Evolutionary conservation across 2,888 invertebrate genomes (phyloP).

Genomic region (Cryptus viduatorius): DNA sequence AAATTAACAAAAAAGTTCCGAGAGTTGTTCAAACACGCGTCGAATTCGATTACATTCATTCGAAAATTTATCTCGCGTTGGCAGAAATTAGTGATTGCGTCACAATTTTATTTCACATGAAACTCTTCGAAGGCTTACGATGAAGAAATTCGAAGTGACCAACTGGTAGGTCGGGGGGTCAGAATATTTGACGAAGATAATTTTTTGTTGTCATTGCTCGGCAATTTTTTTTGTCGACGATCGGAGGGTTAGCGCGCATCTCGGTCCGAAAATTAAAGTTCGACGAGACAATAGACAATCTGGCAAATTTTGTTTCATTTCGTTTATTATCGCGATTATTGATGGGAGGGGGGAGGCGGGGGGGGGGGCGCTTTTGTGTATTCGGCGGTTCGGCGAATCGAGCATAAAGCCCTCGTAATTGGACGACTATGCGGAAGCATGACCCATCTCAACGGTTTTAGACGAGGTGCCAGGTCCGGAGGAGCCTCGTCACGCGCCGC

Average conservation of each 20-base stretch:
- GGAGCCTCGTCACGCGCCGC: constrained; percentile 52
- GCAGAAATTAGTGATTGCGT: neutral
- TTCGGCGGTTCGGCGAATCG: constrained; percentile 51
- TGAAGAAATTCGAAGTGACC: constrained; percentile 5
- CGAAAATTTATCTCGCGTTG: neutral
- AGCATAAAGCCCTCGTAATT: constrained; percentile 69
- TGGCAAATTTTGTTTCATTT: neutral
- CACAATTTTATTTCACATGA: neutral
- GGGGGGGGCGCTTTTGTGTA: neutral
- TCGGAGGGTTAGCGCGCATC: neutral
- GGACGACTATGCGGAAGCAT: constrained; percentile 75
- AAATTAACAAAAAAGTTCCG: neutral
- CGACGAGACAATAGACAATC: neutral
- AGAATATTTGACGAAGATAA: constrained; percentile 1
- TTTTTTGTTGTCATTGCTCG: neutral
- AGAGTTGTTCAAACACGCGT: neutral
- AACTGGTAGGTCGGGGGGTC: neutral
- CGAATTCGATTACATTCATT: neutral
- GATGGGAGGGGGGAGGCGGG: too few relatives aligned
- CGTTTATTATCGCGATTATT: neutral
- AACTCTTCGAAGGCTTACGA: neutral
- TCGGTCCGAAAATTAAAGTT: neutral
- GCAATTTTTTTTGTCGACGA: neutral
- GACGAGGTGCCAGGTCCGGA: constrained; percentile 71
- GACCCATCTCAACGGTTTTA: constrained; percentile 75